Conservation (phyloP, 2,888 invertebrate genomes). For the Heliconius hortense region DNA sequence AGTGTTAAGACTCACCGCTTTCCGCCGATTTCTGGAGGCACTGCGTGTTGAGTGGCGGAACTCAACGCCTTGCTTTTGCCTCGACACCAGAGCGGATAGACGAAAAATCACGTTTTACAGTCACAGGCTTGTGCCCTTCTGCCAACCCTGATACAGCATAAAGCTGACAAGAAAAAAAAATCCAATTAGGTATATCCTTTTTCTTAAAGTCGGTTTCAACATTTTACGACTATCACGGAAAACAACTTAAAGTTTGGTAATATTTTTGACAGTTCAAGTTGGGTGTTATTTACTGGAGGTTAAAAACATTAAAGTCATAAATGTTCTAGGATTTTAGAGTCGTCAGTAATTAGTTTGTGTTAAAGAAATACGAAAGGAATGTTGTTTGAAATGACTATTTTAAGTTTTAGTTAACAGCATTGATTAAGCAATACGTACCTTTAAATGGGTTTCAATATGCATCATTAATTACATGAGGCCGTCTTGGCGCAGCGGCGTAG, state of each 20-base stretch:
- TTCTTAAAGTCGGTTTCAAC: neutral
- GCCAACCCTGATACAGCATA: too few relatives aligned
- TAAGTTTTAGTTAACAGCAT: neutral
- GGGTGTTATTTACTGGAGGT: slow-evolving; percentile 14
- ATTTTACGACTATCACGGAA: neutral
- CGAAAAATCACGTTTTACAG: neutral
- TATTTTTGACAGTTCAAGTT: slow-evolving; percentile 2
- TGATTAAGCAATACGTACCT: neutral
- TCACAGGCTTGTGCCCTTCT: neutral
- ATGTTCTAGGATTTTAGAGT: neutral
- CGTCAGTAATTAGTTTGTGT: slow-evolving; percentile 11
- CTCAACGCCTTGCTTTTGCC: too few relatives aligned
- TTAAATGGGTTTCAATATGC: neutral
- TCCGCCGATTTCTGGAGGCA: too few relatives aligned
- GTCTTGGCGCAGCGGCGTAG: neutral
- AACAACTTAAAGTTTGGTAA: slow-evolving; percentile 2
- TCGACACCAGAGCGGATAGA: too few relatives aligned
- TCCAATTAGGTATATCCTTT: too few relatives aligned
- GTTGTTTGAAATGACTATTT: neutral
- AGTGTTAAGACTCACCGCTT: too few relatives aligned
- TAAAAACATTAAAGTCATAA: neutral
- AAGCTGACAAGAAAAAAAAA: too few relatives aligned
- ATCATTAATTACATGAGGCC: neutral
- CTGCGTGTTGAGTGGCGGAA: too few relatives aligned
- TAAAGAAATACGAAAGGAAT: slow-evolving; percentile 2